Percentiles rank a stretch among this genome's conserved stretches.
phyloP scores from a whole-genome alignment of 2,888 invertebrate species.

The Oscheius onirici region DNA sequence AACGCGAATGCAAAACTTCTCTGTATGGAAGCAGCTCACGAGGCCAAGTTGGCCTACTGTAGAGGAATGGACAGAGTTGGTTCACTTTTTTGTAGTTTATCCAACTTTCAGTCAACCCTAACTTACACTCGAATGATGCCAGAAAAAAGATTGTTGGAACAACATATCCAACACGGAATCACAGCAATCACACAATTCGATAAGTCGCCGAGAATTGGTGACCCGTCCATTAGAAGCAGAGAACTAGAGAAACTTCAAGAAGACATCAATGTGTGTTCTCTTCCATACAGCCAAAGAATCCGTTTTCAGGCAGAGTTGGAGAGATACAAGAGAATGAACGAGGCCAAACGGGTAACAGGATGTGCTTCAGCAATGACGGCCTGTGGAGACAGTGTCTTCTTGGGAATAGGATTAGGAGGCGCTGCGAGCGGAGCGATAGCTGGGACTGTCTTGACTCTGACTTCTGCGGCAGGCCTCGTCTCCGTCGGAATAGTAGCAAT shows the following conservation, averaged over 20 bases:
- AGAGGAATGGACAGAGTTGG: constrained; percentile 66
- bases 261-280: constrained; percentile 63
- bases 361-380: constrained; percentile 63
- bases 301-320: constrained; percentile 68
- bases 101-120: constrained; percentile 52
- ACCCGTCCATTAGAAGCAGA: constrained; percentile 57
- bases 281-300: background rate
- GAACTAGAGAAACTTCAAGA: constrained; percentile 67
- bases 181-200: constrained; percentile 66
- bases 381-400: constrained; percentile 68
- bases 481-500: constrained; percentile 67
- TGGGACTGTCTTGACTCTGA: constrained; percentile 63
- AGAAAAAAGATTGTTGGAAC: constrained; percentile 64
- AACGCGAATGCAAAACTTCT: constrained; percentile 65
- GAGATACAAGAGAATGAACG: constrained; percentile 65
- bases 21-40: constrained; percentile 64
- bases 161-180: constrained; percentile 62
- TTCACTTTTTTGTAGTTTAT: background rate
- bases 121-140: constrained; percentile 65
- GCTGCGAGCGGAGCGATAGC: constrained; percentile 62
- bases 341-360: constrained; percentile 65
- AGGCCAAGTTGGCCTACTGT: constrained; percentile 66
- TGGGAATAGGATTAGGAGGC: constrained; percentile 63
- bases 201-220: constrained; percentile 67
- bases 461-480: constrained; percentile 68